These are phyloP conservation scores for Leucosticte australis DNA, from an alignment of 2,113 vertebrate species.

Conservation along the genomic window DNA sequence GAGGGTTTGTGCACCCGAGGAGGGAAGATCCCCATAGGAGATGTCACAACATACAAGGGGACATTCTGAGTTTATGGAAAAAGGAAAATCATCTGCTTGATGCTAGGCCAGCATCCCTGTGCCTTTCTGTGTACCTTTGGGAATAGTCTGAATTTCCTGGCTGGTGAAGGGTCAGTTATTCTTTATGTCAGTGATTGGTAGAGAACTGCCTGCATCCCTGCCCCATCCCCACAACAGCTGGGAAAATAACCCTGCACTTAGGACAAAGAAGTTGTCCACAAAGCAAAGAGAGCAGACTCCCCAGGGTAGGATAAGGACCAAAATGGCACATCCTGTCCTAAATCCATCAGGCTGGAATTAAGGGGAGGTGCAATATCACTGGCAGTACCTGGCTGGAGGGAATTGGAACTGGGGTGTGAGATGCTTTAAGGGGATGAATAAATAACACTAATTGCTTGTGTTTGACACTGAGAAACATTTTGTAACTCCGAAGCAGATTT, in stretches of 20 bases:
- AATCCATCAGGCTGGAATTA: not conserved
- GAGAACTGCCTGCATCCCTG: not conserved
- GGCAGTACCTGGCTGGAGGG: not conserved
- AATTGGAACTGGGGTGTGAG: not conserved
- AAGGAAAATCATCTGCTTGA: not conserved
- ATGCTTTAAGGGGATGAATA: conserved; percentile 5
- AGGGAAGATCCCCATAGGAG: not conserved
- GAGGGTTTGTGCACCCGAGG: not conserved
- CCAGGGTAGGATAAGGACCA: not conserved
- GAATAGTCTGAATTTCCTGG: not conserved
- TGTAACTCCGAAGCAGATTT: not conserved
- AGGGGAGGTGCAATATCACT: not conserved
- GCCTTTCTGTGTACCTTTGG: not conserved
- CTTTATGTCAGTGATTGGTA: not conserved
- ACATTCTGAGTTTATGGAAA: not conserved
- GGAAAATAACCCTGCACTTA: not conserved
- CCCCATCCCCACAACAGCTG: not conserved
- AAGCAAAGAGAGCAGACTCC: not conserved
- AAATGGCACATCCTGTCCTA: not conserved
- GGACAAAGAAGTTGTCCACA: not conserved
- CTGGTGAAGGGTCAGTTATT: not conserved
- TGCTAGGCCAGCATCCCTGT: not conserved
- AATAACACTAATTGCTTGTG: not conserved
- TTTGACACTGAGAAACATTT: not conserved
- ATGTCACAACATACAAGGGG: not conserved